phyloP scores from a whole-genome alignment of 2,888 invertebrate species.

The Lathronympha strigana region DNA sequence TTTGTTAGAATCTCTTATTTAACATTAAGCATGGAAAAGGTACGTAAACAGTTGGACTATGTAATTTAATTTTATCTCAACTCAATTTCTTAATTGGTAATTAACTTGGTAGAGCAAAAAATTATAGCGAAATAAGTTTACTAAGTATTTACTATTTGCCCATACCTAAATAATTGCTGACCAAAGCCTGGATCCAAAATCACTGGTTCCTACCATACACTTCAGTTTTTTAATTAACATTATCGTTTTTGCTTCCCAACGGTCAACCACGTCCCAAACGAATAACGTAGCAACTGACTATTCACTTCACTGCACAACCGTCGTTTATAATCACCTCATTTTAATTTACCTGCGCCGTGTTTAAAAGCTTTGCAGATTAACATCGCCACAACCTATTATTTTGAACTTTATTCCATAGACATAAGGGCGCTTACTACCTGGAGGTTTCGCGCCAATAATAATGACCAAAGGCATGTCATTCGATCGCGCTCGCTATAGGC shows the following conservation, averaged over 20 bases:
- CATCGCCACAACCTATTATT: slow-evolving; percentile 22
- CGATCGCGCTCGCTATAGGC: slow-evolving; percentile 61
- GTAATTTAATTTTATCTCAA: too few species aligned
- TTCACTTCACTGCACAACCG: background rate
- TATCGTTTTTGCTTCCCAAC: slow-evolving; percentile 2
- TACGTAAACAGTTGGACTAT: too few species aligned
- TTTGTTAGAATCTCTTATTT: too few species aligned
- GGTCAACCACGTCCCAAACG: slow-evolving; percentile 1
- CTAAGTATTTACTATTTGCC: too few species aligned
- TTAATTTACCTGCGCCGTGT: slow-evolving; percentile 17
- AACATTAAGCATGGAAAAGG: too few species aligned
- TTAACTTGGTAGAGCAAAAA: too few species aligned
- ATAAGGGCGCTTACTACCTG: background rate
- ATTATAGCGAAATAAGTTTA: too few species aligned
- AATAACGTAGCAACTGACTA: slow-evolving; percentile 1
- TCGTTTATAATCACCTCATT: background rate
- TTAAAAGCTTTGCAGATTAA: slow-evolving; percentile 34
- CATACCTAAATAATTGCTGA: too few species aligned
- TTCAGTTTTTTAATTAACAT: background rate
- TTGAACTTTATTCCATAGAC: background rate
- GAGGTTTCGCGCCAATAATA: slow-evolving; percentile 61
- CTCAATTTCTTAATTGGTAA: too few species aligned
- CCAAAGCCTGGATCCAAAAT: background rate
- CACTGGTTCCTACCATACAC: background rate
- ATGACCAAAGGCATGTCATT: slow-evolving; percentile 69